A percentile compares a stretch with the other conserved stretches of the same genome.
Conservation (phyloP, 2,113 vertebrate genomes). For the Piprites chloris region DNA sequence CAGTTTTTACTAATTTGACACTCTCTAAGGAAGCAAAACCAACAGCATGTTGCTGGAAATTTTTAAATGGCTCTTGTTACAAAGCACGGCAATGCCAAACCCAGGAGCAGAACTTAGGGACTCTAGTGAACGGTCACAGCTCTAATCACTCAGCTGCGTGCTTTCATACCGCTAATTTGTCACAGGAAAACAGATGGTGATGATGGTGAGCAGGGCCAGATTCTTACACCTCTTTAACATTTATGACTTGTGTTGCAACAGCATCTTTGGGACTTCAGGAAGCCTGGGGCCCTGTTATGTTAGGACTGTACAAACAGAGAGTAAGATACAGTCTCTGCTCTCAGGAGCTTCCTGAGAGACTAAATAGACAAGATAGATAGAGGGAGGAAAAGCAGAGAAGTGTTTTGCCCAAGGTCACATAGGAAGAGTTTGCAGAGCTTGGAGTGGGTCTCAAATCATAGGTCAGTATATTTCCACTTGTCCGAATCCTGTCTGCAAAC, state of each 20-base stretch:
- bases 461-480: conserved; percentile 3
- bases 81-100: not conserved
- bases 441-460: not conserved
- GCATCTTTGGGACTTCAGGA: conserved; percentile 48
- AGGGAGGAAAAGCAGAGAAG: not conserved
- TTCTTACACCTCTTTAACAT: conserved; percentile 45
- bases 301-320: conserved; percentile 27
- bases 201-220: not conserved
- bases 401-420: not conserved
- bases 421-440: not conserved
- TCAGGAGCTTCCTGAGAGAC: conserved; percentile 33
- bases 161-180: conserved; percentile 31
- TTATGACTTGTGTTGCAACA: conserved; percentile 29
- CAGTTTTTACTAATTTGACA: conserved; percentile 29
- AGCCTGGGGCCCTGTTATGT: conserved; percentile 9
- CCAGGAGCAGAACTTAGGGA: conserved; percentile 11
- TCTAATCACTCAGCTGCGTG: conserved; percentile 9
- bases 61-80: conserved; percentile 20
- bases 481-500: not conserved
- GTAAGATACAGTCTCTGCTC: conserved; percentile 9
- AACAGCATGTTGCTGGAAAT: conserved; percentile 19
- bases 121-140: not conserved
- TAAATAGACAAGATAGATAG: conserved; percentile 34
- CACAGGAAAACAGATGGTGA: conserved; percentile 44
- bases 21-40: conserved; percentile 13